phyloP scores from a whole-genome alignment of 2,888 invertebrate genomes.

The Crocallis elinguaria region DNA sequence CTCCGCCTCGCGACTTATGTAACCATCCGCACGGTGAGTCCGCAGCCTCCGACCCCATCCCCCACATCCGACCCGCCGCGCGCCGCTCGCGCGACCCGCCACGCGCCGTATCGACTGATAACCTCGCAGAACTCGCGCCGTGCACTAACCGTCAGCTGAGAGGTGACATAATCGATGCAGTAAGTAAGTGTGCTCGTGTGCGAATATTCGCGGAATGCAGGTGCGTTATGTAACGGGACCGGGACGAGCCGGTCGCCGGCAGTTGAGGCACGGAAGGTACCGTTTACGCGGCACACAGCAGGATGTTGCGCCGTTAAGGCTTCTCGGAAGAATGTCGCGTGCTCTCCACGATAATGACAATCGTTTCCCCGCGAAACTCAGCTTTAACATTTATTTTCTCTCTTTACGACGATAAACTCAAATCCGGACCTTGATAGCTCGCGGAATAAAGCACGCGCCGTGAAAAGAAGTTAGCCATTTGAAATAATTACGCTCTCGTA shows the following conservation, averaged over 20 bases:
- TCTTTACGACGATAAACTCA: conserved; percentile 15
- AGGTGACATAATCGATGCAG: conserved; percentile 82
- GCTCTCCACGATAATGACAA: conserved; percentile 42
- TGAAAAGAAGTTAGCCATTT: conserved; percentile 22
- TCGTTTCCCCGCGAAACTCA: conserved; percentile 37
- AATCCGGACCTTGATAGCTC: conserved; percentile 7
- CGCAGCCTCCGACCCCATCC: conserved; percentile 75
- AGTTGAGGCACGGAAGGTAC: conserved; percentile 23
- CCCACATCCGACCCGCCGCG: conserved; percentile 56
- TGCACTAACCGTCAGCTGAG: conserved; percentile 66
- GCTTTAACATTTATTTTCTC: conserved; percentile 21
- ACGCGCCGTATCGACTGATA: conserved; percentile 58
- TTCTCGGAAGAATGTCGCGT: conserved; percentile 44
- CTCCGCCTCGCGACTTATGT: conserved; percentile 78
- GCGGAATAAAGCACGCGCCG: conserved; percentile 6
- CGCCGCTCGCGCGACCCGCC: conserved; percentile 40
- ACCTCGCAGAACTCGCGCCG: conserved; percentile 41
- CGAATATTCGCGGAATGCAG: conserved; percentile 62
- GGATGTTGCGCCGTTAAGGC: conserved; percentile 41
- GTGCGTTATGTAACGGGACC: conserved; percentile 77
- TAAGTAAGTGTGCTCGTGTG: conserved; percentile 75
- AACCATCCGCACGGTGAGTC: conserved; percentile 82
- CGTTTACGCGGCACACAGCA: conserved; percentile 35
- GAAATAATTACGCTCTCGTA: conserved; percentile 36
- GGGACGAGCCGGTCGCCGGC: conserved; percentile 20